Evolutionary conservation across 2,797 vertebrate genomes (phyloP).

Genomic region (Phoebastria nigripes): DNA sequence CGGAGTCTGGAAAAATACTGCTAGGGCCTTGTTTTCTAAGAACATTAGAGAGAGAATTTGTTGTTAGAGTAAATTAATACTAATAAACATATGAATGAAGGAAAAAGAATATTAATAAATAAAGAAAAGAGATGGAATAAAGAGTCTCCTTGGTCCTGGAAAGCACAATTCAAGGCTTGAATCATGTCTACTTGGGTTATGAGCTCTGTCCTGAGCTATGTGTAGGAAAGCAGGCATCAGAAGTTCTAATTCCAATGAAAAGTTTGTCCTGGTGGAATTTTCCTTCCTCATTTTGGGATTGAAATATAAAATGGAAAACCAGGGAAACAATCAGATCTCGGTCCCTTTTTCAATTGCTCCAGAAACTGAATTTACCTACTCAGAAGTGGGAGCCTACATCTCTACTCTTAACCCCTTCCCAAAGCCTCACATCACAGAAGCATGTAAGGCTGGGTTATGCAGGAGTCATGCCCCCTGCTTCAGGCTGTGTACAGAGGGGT

Average conservation of each 20-base stretch:
- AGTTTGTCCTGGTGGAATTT: neutral
- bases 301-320: neutral
- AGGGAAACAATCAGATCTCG: neutral
- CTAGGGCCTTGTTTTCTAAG: neutral
- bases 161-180: neutral
- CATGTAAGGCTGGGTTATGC: neutral
- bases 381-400: neutral
- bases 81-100: neutral
- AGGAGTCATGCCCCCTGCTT: rapidly evolving
- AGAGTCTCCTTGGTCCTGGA: neutral
- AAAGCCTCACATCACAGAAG: neutral
- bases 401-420: neutral
- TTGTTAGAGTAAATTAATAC: neutral
- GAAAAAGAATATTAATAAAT: neutral
- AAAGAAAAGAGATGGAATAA: neutral
- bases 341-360: neutral
- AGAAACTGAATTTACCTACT: neutral
- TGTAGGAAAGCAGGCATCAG: neutral
- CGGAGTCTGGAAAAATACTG: neutral
- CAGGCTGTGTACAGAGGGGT: neutral
- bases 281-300: neutral
- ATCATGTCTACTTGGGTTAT: neutral
- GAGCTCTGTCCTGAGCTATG: neutral
- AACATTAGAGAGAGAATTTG: neutral
- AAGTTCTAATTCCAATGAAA: neutral